Evolutionary conservation across 2,888 invertebrate species (phyloP), one percentile per base, ranked within the genome.

Genomic region (Cordilura impudica): DNA sequence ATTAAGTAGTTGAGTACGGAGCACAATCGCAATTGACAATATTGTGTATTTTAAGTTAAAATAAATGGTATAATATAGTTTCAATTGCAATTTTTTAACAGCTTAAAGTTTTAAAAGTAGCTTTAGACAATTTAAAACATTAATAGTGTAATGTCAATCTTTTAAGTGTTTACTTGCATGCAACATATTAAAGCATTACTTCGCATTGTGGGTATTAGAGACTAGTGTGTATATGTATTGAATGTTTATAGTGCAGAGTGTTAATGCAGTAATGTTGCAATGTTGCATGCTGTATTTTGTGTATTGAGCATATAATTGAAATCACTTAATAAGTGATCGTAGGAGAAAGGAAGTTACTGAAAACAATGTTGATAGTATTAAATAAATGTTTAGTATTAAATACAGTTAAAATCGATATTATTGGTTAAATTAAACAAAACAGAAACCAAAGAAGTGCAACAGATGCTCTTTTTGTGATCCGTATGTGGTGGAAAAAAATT

Each of bases 151-250:
- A 12, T 78, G 73, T 54, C 78, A 74, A 74, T 67, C 49, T 70
- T 21, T 74, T 74, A 78, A 78, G 70, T 74, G 73, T 78, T 80
- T 78, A 70, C 51, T 74, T 72, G 73, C 78, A 78, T 72, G 69
- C 80, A 75, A 66, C 56, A 39, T 29, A 47, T 69, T 56, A 51
- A 39, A 18, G 23, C n/a, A n/a, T 29, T 18, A 31, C 26, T 19
- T 49, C 43, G 18, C n/a, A 1, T 43, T 72, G 45, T n/a, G 49
- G 8, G 31, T 4, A n/a, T 56, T 14, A 14, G 19, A n/a, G 39
- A 6, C 47, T 43, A 70, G 43, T 60, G 26, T 26, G 31, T 60
- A 39, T 2, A 56, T 53, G 45, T 69, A 29, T 19, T 6, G 26
- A 26, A 26, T 3, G 6, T 26, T 26, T 6, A 26, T 12, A 39